Evolutionary conservation across 1,140 invertebrate species (phyloP), one percentile per base, ranked within the genome.

Genomic region (Drosophila sechellia): DNA sequence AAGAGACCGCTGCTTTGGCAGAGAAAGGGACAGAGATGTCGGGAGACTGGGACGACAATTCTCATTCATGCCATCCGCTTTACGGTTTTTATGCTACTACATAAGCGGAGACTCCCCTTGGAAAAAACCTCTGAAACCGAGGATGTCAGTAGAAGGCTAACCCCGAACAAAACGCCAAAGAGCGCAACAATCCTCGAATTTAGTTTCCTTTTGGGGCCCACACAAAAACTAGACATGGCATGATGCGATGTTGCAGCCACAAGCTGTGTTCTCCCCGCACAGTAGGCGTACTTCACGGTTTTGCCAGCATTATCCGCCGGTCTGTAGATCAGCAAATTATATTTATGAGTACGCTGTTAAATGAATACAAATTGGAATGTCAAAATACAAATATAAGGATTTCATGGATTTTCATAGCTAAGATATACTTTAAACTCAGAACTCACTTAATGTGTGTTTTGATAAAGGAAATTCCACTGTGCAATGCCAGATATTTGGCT

Each of bases 111-210:
- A 46, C 49, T 40, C 40, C 64, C 65, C 63, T 35, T 8, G 49
- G 48, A 48, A 49, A 52, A 69, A 69, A 46, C 42, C 49, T 55
- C 66, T 35, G 63, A 69, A 74, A 49, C 46, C 43, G 56, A 77
- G 61, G 70, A 57, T 58, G 54, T 79, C 53, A 68, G 77, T 70
- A 70, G 42, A 69, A 39, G 66, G 73, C 77, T 60, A 81, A 64
- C 68, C 64, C 64, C 60, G 70, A 64, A 83, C 80, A 56, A 79
- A 83, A 79, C 60, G 65, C 76, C 80, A 76, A 76, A 75, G 81
- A 87, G 83, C 73, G 81, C 78, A 86, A 78, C 78, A 86, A 86
- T 86, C 81, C 79, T 87, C 83, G 78, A 87, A 78, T 86, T 86
- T 83, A 87, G 83, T 87, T 86, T 87, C 70, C 78, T 76, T 87